phyloP scores from a whole-genome alignment of 2,888 invertebrate genomes.

The Cheilosia vernalis region DNA sequence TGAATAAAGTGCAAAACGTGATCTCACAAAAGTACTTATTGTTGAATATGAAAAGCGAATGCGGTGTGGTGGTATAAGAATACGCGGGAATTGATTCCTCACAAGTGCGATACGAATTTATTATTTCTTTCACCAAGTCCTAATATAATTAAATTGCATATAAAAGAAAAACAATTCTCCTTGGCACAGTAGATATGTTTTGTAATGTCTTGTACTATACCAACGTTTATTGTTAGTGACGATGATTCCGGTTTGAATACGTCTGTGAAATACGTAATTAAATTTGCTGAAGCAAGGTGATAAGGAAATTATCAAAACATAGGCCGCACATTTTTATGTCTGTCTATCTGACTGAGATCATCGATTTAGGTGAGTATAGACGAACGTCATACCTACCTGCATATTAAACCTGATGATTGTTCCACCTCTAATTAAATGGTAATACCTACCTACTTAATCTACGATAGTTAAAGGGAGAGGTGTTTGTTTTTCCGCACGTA shows the following conservation, averaged over 20 bases:
- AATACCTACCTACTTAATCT: not conserved
- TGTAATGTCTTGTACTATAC: slow-evolving; percentile 7
- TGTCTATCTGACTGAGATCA: slow-evolving; percentile 5
- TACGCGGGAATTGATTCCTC: slow-evolving; percentile 31
- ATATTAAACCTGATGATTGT: slow-evolving; percentile 10
- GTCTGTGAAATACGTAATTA: slow-evolving; percentile 34
- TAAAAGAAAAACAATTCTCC: slow-evolving; percentile 5
- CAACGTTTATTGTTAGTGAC: slow-evolving; percentile 6
- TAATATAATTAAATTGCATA: slow-evolving; percentile 16
- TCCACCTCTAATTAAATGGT: slow-evolving; percentile 39
- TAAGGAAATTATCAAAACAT: slow-evolving; percentile 21
- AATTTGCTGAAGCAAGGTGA: slow-evolving; percentile 20
- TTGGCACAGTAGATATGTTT: slow-evolving; percentile 11
- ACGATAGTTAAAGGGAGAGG: slow-evolving; percentile 14
- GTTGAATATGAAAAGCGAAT: slow-evolving; percentile 44
- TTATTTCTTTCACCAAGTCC: not conserved
- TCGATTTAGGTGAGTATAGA: slow-evolving; percentile 26
- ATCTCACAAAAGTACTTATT: slow-evolving; percentile 31
- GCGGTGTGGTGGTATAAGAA: slow-evolving; percentile 49
- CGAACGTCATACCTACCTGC: slow-evolving; percentile 9
- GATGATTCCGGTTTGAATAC: slow-evolving; percentile 38
- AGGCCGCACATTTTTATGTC: slow-evolving; percentile 11
- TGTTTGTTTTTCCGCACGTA: not conserved
- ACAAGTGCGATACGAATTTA: slow-evolving; percentile 29
- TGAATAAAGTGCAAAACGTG: slow-evolving; percentile 32